phyloP scores from a whole-genome alignment of 2,888 invertebrate species.

The Strigamia transsilvanica region DNA sequence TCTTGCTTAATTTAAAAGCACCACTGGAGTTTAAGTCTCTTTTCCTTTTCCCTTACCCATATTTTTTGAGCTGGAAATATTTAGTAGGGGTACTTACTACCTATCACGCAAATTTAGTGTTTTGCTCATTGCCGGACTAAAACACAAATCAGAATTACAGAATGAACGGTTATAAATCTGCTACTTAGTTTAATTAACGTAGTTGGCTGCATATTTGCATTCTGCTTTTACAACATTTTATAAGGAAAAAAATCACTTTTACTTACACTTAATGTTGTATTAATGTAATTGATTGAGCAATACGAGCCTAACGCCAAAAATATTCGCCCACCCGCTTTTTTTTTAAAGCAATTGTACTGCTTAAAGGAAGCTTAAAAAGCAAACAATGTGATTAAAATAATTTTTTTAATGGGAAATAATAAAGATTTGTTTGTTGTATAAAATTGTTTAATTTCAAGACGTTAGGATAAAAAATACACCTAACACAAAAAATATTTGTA shows the following conservation, averaged over 20 bases:
- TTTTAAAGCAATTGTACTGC: no score
- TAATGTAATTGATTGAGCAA: no score
- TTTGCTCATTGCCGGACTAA: slow-evolving; percentile 37
- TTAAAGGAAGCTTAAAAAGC: no score
- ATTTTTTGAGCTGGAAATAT: slow-evolving; percentile 45
- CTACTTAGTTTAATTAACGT: slow-evolving; percentile 20
- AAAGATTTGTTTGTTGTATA: no score
- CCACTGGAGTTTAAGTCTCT: slow-evolving; percentile 47
- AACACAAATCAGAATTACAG: slow-evolving; percentile 43
- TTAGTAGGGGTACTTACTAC: slow-evolving; percentile 39
- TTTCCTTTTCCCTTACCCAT: slow-evolving; percentile 40
- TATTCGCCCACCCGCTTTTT: no score
- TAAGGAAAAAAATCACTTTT: not conserved
- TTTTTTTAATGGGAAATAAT: no score
- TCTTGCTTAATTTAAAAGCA: slow-evolving; percentile 49
- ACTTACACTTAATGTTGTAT: no score
- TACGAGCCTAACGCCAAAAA: no score
- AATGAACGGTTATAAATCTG: not conserved
- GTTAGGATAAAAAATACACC: no score
- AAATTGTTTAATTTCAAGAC: no score
- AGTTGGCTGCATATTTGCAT: not conserved
- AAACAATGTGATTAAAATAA: no score
- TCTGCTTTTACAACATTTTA: not conserved
- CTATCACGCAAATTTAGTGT: slow-evolving; percentile 48
- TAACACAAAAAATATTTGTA: no score